Percentiles rank a stretch among this genome's conserved stretches.
Conservation (phyloP, 1,140 invertebrate species). For the Drosophila pachea region DNA sequence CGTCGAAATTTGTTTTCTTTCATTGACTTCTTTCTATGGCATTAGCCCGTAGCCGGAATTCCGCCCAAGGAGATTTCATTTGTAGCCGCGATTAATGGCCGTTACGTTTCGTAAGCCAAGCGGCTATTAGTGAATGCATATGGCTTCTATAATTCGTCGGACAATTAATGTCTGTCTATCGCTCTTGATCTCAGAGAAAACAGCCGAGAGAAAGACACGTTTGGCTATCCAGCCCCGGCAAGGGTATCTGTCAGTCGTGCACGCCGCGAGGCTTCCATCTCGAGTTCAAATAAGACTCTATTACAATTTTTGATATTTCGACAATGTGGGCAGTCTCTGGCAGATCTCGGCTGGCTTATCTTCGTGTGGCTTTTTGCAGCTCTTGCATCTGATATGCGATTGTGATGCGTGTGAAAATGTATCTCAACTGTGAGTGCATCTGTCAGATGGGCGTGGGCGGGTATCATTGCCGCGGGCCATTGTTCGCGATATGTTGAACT, state of each 20-base stretch:
- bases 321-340: conserved; percentile 18
- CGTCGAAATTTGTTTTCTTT: conserved; percentile 42
- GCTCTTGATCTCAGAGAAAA: background rate
- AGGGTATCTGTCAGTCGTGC: no score
- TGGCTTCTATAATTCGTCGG: conserved; percentile 9
- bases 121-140: conserved; percentile 38
- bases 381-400: conserved; percentile 18
- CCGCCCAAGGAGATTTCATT: conserved; percentile 63
- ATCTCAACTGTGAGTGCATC: conserved; percentile 40
- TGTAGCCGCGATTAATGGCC: conserved; percentile 56
- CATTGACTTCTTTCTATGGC: conserved; percentile 44
- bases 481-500: conserved; percentile 52
- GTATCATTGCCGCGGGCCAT: conserved; percentile 41
- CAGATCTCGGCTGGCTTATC: conserved; percentile 29
- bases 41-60: conserved; percentile 59
- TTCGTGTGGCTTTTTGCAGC: conserved; percentile 33
- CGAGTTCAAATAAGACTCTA: no score
- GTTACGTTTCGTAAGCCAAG: conserved; percentile 58
- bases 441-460: conserved; percentile 33
- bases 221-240: no score
- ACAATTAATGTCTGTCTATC: conserved; percentile 7
- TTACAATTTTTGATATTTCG: conserved; percentile 23
- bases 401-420: conserved; percentile 63
- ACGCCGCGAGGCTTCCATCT: no score
- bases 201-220: background rate